Percentiles rank a stretch among this genome's conserved stretches.
These are phyloP conservation scores for Orchesella cincta DNA, from an alignment of 1,140 invertebrate genomes.

Conservation along the genomic window DNA sequence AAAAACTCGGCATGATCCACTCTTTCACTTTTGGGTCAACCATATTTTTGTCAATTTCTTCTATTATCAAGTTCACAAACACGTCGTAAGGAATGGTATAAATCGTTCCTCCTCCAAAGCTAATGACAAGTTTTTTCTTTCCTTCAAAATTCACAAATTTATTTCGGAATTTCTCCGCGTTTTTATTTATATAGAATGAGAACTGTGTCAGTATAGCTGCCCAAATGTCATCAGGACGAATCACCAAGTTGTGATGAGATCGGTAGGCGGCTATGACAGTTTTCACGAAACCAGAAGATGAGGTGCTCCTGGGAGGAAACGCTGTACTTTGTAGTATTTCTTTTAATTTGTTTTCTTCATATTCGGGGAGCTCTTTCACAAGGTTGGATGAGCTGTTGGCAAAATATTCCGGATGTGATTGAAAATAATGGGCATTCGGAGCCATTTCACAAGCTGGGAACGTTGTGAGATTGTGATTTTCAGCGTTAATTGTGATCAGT, in stretches of 20 bases:
- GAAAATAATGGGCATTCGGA: background rate
- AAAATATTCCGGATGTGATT: background rate
- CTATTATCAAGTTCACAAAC: conserved; percentile 19
- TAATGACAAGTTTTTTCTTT: conserved; percentile 32
- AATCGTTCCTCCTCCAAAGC: background rate
- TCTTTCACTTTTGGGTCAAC: conserved; percentile 28
- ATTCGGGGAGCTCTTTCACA: background rate
- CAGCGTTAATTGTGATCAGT: too few species aligned
- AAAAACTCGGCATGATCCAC: conserved; percentile 40
- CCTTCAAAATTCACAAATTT: conserved; percentile 41
- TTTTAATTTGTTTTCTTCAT: conserved; percentile 1
- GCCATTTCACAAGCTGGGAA: background rate
- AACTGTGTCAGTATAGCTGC: conserved; percentile 41
- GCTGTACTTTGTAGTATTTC: conserved; percentile 31
- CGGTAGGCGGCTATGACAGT: conserved; percentile 27
- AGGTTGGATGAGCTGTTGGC: background rate
- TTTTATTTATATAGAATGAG: conserved; percentile 38
- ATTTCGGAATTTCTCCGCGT: conserved; percentile 36
- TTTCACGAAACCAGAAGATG: conserved; percentile 36
- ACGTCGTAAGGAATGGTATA: background rate
- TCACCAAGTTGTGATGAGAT: conserved; percentile 31
- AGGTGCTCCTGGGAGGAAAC: background rate
- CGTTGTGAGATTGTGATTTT: too few species aligned
- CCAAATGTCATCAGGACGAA: conserved; percentile 43
- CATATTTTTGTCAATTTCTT: conserved; percentile 35